Conservation (phyloP, 1,140 invertebrate genomes). For the Oryctes rhinoceros region DNA sequence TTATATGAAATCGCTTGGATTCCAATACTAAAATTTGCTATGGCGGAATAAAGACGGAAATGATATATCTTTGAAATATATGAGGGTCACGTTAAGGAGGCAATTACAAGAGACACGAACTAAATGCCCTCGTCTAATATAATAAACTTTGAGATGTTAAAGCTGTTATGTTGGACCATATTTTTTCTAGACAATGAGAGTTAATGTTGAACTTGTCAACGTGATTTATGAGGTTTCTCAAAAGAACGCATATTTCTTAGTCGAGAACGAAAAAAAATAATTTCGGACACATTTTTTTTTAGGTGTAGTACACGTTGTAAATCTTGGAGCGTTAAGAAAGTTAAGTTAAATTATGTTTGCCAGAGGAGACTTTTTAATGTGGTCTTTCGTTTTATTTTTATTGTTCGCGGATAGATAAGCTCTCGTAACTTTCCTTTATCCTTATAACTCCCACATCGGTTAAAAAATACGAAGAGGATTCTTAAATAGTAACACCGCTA, state of each 20-base stretch:
- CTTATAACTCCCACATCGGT: too few relatives aligned
- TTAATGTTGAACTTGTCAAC: not conserved
- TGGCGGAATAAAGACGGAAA: not conserved
- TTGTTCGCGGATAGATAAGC: too few relatives aligned
- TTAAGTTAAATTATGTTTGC: too few relatives aligned
- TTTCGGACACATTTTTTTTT: not conserved
- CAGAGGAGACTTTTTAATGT: too few relatives aligned
- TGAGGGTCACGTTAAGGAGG: not conserved
- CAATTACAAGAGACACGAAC: conserved; percentile 4
- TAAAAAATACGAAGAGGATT: too few relatives aligned
- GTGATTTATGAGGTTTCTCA: not conserved
- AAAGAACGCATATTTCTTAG: not conserved
- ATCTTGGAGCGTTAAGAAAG: not conserved
- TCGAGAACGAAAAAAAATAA: not conserved
- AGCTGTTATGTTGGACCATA: not conserved
- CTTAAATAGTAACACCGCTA: too few relatives aligned
- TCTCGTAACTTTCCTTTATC: too few relatives aligned
- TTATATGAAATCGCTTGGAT: not conserved
- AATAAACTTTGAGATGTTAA: conserved; percentile 20
- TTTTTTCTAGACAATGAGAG: conserved; percentile 22
- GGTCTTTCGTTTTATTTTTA: too few relatives aligned
- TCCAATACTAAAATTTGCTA: not conserved
- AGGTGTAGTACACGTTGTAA: not conserved
- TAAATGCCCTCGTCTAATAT: not conserved
- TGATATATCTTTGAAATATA: not conserved